These are phyloP conservation scores for Glaucomys volans DNA, from an alignment of 2,113 vertebrate species.

Conservation along the genomic window DNA sequence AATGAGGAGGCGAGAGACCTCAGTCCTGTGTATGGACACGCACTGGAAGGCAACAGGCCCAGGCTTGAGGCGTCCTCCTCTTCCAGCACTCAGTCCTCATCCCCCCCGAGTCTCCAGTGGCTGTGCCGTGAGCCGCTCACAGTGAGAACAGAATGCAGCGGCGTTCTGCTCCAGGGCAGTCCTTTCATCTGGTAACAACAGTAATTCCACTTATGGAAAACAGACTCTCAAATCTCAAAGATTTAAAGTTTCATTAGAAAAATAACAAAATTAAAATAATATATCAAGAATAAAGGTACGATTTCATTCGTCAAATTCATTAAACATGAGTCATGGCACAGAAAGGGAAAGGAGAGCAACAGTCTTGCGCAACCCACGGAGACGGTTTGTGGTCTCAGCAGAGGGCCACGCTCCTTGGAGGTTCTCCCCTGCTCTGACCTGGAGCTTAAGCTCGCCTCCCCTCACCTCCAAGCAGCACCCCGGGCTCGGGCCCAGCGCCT, in stretches of 20 bases:
- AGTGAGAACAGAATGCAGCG: no score
- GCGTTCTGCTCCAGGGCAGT: not conserved
- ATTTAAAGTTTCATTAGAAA: constrained; percentile 72
- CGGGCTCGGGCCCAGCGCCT: not conserved
- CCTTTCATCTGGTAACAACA: not conserved
- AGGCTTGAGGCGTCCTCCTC: no score
- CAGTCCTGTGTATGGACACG: no score
- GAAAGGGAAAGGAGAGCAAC: constrained; percentile 33
- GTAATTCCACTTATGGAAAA: constrained; percentile 6
- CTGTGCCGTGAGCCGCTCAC: not conserved
- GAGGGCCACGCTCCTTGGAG: no score
- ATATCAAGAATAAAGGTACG: constrained; percentile 69
- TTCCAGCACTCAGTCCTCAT: no score
- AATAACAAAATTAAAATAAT: no score
- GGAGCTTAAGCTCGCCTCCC: accelerated
- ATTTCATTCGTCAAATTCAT: constrained; percentile 68
- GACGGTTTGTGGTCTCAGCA: no score
- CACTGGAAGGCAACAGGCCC: no score
- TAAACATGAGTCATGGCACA: constrained; percentile 61
- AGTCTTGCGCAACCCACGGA: no score
- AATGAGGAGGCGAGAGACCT: no score
- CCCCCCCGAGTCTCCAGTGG: not conserved
- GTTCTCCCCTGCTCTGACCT: no score
- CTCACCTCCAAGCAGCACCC: not conserved
- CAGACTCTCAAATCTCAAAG: constrained; percentile 16